Evolutionary conservation across 1,140 invertebrate genomes (phyloP).

Genomic region (Drosophila bipectinata): DNA sequence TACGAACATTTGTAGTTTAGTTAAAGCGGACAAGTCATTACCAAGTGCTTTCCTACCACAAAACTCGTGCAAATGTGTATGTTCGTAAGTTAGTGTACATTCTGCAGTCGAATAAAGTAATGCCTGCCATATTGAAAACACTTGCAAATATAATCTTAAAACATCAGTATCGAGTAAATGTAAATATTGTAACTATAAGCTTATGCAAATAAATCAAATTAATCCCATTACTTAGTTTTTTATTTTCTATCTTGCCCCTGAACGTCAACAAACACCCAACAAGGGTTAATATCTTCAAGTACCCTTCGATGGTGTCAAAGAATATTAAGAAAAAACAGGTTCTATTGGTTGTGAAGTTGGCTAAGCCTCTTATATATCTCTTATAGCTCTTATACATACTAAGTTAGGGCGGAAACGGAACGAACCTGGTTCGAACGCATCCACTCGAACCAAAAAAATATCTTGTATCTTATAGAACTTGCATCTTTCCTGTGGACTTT

Average conservation of each 20-base stretch:
- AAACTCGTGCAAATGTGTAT: constrained; percentile 38
- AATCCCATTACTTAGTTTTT: constrained; percentile 3
- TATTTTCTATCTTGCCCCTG: not conserved
- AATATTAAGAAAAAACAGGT: constrained; percentile 1
- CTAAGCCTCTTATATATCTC: not conserved
- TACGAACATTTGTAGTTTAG: constrained; percentile 33
- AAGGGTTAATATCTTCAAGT: not conserved
- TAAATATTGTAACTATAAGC: constrained; percentile 32
- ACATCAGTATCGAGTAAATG: constrained; percentile 36
- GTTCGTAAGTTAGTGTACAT: constrained; percentile 27
- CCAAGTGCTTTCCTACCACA: constrained; percentile 38
- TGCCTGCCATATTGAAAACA: constrained; percentile 46
- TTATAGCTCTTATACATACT: too few relatives aligned
- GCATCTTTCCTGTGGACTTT: too few relatives aligned
- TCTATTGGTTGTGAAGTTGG: not conserved
- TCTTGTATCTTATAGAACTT: not conserved
- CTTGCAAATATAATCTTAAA: constrained; percentile 39
- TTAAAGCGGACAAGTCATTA: constrained; percentile 39
- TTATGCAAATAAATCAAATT: constrained; percentile 45
- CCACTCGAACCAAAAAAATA: too few relatives aligned
- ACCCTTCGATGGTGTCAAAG: not conserved
- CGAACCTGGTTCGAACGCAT: not conserved
- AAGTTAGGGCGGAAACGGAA: too few relatives aligned
- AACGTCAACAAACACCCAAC: not conserved
- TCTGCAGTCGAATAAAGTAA: constrained; percentile 41